These are phyloP conservation scores for Triops cancriformis DNA, from an alignment of 1,140 invertebrate genomes.

Conservation along the genomic window DNA sequence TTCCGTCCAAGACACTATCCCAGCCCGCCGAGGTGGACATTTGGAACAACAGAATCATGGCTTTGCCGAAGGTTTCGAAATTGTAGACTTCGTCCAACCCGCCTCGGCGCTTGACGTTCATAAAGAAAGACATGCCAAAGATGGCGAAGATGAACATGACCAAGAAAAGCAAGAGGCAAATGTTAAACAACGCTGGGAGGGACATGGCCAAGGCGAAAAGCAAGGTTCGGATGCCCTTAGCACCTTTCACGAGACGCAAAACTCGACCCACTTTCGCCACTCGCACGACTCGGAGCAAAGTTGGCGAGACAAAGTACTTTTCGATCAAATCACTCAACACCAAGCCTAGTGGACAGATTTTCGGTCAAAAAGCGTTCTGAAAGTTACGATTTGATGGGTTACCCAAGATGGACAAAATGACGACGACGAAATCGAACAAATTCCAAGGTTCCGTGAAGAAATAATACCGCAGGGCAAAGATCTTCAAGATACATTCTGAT, in stretches of 20 bases:
- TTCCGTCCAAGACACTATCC: constrained; percentile 89
- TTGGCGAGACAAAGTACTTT: constrained; percentile 96
- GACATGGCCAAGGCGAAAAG: constrained; percentile 97
- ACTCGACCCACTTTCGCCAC: constrained; percentile 96
- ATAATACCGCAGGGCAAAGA: constrained; percentile 91
- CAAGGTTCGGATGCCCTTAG: constrained; percentile 92
- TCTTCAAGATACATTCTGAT: constrained; percentile 92
- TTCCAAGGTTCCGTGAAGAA: constrained; percentile 99
- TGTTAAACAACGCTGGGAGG: constrained; percentile 95
- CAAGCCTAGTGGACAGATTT: constrained; percentile 56
- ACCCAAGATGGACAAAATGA: constrained; percentile 96
- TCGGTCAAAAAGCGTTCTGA: neutral
- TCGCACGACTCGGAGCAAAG: constrained; percentile 88
- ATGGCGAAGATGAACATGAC: constrained; percentile 99
- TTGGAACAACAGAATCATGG: constrained; percentile 96
- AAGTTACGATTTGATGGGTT: constrained; percentile 36
- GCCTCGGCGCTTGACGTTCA: constrained; percentile 83
- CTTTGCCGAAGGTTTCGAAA: constrained; percentile 96
- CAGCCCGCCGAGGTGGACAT: constrained; percentile 98
- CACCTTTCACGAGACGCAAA: constrained; percentile 90
- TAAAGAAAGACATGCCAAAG: constrained; percentile 99
- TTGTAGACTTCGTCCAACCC: constrained; percentile 95
- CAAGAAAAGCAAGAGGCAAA: constrained; percentile 91
- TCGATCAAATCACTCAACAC: constrained; percentile 92
- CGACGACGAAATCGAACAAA: constrained; percentile 97